Evolutionary conservation across 1,140 invertebrate genomes (phyloP).

Genomic region (Drosophila bipectinata): DNA sequence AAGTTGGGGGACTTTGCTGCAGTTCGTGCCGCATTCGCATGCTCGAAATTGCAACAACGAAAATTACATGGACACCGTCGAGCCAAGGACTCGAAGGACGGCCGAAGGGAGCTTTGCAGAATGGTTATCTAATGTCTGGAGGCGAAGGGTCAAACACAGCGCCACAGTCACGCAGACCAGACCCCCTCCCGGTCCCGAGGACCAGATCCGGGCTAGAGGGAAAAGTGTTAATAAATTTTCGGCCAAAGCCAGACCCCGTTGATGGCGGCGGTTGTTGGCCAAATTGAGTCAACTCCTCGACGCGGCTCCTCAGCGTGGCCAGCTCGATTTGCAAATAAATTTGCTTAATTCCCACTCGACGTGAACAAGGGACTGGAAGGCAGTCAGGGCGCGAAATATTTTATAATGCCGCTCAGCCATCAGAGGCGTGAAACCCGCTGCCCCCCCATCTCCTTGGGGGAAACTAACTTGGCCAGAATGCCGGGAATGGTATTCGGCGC

Average conservation of each 20-base stretch:
- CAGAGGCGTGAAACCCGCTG: conserved; percentile 36
- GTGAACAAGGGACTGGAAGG: conserved; percentile 27
- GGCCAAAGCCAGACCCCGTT: conserved; percentile 28
- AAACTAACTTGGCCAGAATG: conserved; percentile 24
- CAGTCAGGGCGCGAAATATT: conserved; percentile 59
- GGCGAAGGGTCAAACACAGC: conserved; percentile 73
- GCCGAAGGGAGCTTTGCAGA: conserved; percentile 6
- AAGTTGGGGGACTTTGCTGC: conserved; percentile 45
- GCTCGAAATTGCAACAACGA: conserved; percentile 68
- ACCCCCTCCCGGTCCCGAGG: background rate
- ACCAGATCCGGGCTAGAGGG: conserved; percentile 26
- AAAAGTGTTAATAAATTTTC: conserved; percentile 78
- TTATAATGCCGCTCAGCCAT: conserved; percentile 51
- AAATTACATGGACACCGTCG: conserved; percentile 57
- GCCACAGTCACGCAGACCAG: conserved; percentile 71
- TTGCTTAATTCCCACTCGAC: conserved; percentile 75
- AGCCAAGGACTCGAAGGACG: background rate
- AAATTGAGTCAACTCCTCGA: conserved; percentile 68
- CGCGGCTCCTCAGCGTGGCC: conserved; percentile 19
- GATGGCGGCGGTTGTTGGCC: conserved; percentile 36
- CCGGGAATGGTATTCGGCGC: background rate
- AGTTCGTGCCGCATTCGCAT: conserved; percentile 72
- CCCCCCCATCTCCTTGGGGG: conserved; percentile 5
- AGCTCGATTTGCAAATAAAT: conserved; percentile 74
- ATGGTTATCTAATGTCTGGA: conserved; percentile 74